Base-by-base conservation (phyloP, 2,113 vertebrate genomes). In the Vicugna pacos region DNA sequence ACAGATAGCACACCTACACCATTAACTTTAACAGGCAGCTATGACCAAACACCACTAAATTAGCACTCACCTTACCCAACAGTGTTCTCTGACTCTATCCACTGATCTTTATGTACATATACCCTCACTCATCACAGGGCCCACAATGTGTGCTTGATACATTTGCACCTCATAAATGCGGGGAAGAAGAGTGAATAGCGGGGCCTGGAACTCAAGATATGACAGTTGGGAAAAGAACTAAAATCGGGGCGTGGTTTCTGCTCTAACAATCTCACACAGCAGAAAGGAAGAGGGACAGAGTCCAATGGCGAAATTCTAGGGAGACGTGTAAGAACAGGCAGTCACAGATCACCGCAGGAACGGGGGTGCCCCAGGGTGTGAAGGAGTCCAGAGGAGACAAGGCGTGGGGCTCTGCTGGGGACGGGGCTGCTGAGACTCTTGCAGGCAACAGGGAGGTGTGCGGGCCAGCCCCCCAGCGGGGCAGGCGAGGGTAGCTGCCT, bases 341-440 rank as follows among this genome's bases (percentile, higher is more conserved):
- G 26, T 28, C 16, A n/a, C 24, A 86, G 56, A 32, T 22, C 4
- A 16, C 42, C 46, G 19, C 38, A 77, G 30, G 22, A 56, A 62
- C 0, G 28, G 6, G 30, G 89, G 5, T 64, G 26, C 13, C 35
- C 26, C 8, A 5, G 42, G 20, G 15, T 35, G 1, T 85, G 72
- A 64, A 42, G 30, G 24, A 35, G 77, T 15, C 42, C 48, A 35
- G 0, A 52, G 24, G 42, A 9, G 30, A n/a, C 48, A 46, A 0
- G 6, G 38, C 11, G 12, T 38, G 56, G 38, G 12, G 14, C 22
- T 94, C 35, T 52, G 13, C 38, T 50, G 7, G 20, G 42, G 24
- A 65, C 24, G 67, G 17, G 35, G 20, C 1, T 60, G 9, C 60
- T 30, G 30, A 90, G 69, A 24, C 30, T 46, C 48, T 0, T 28